Percentiles rank a stretch among this genome's conserved stretches.
phyloP scores from a whole-genome alignment of 2,797 vertebrate genomes.

The Nannoperca australis region DNA sequence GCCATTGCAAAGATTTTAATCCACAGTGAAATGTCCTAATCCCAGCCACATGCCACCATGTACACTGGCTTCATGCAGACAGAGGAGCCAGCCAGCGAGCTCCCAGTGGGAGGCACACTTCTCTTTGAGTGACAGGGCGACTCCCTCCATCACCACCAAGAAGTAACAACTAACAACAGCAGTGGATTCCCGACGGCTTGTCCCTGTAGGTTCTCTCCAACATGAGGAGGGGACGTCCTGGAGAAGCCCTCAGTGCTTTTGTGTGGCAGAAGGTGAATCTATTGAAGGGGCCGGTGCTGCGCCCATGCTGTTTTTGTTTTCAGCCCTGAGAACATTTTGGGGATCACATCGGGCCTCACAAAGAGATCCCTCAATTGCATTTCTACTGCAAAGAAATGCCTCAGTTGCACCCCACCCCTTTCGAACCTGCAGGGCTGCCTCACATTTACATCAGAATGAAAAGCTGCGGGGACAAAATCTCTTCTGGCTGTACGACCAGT shows the following conservation, averaged over 20 bases:
- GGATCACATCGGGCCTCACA: conserved; percentile 76
- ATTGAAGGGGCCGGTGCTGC: conserved; percentile 64
- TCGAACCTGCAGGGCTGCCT: conserved; percentile 59
- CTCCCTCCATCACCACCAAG: conserved; percentile 35
- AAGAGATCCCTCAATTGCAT: conserved; percentile 77
- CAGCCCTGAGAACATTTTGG: conserved; percentile 74
- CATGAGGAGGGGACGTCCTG: conserved; percentile 10
- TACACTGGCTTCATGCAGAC: conserved; percentile 70
- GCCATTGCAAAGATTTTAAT: conserved; percentile 81
- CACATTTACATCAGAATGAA: conserved; percentile 81
- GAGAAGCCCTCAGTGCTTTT: conserved; percentile 40
- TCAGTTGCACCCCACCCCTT: conserved; percentile 20
- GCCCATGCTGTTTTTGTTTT: conserved; percentile 77
- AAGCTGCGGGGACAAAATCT: conserved; percentile 44
- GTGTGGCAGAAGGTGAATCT: conserved; percentile 59
- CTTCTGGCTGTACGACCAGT: conserved; percentile 15
- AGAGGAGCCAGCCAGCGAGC: conserved; percentile 57
- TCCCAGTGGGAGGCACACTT: conserved; percentile 35
- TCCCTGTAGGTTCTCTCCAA: conserved; percentile 19
- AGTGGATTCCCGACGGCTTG: not conserved
- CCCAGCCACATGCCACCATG: conserved; percentile 85
- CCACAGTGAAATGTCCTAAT: conserved; percentile 87
- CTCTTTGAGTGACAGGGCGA: conserved; percentile 11
- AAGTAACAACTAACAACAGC: not conserved
- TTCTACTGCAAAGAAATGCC: conserved; percentile 7